Percentiles rank a stretch among this genome's conserved stretches.
Evolutionary conservation across 2,888 invertebrate species (phyloP).

Genomic region (Habrosyne pyritoides): DNA sequence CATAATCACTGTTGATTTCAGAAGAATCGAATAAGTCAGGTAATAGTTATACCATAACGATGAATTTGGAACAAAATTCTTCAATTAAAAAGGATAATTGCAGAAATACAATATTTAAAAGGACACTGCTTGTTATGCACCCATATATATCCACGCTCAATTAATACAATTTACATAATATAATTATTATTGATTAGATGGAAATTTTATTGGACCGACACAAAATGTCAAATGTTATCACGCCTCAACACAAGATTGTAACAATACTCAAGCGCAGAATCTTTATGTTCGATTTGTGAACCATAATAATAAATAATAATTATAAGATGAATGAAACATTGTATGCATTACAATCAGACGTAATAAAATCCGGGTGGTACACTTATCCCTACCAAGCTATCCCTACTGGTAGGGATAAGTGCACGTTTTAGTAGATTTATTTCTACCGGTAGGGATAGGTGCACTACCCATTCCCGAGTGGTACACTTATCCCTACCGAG

Average conservation of each 20-base stretch:
- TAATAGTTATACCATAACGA: too few relatives aligned
- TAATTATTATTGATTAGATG: neutral
- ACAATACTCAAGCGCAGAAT: neutral
- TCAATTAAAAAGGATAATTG: too few relatives aligned
- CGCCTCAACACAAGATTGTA: neutral
- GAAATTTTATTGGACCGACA: neutral
- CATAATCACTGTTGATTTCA: neutral
- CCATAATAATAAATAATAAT: neutral
- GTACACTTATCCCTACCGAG: too few relatives aligned
- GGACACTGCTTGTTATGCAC: neutral
- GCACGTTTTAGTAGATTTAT: too few relatives aligned
- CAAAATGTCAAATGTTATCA: slow-evolving; percentile 4
- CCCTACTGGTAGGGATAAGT: too few relatives aligned
- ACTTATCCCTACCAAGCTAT: too few relatives aligned
- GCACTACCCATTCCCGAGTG: too few relatives aligned
- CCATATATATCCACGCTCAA: neutral
- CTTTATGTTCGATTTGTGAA: neutral
- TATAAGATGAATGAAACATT: neutral
- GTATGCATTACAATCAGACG: neutral
- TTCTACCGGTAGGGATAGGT: too few relatives aligned
- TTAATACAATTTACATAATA: neutral
- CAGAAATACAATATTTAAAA: too few relatives aligned
- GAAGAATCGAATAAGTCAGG: too few relatives aligned
- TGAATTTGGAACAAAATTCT: too few relatives aligned
- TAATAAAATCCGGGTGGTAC: neutral